phyloP scores from a whole-genome alignment of 2,113 vertebrate species.

The Montifringilla adamsi region DNA sequence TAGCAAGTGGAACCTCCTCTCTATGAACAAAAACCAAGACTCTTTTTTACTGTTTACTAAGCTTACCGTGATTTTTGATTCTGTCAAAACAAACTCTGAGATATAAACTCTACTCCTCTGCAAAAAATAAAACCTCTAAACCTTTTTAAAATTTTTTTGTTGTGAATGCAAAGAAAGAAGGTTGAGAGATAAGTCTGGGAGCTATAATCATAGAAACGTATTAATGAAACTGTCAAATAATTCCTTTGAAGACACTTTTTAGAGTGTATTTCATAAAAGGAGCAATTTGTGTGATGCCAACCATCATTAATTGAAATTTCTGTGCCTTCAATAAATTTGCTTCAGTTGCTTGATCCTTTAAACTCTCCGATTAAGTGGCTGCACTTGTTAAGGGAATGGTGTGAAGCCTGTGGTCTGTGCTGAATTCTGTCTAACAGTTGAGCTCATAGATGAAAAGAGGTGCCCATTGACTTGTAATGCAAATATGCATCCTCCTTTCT shows the following conservation, averaged over 20 bases:
- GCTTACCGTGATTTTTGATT: neutral
- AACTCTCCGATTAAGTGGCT: constrained; percentile 33
- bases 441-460: neutral
- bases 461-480: fast-evolving
- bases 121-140: neutral
- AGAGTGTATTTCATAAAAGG: constrained; percentile 60
- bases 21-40: neutral
- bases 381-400: neutral
- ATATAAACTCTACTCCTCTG: neutral
- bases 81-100: constrained; percentile 26
- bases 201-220: constrained; percentile 48
- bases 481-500: neutral
- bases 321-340: constrained; percentile 60
- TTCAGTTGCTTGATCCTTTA: constrained; percentile 54
- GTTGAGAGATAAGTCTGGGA: constrained; percentile 37
- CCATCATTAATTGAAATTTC: constrained; percentile 72
- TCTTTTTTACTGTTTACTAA: constrained; percentile 34
- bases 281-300: constrained; percentile 62
- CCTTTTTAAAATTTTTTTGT: neutral
- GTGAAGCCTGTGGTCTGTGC: neutral
- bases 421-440: neutral
- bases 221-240: constrained; percentile 60
- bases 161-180: constrained; percentile 51
- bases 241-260: constrained; percentile 65
- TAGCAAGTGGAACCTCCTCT: neutral